These are phyloP conservation scores for Crypturellus tataupa DNA, from an alignment of 2,797 vertebrate genomes.

Conservation along the genomic window DNA sequence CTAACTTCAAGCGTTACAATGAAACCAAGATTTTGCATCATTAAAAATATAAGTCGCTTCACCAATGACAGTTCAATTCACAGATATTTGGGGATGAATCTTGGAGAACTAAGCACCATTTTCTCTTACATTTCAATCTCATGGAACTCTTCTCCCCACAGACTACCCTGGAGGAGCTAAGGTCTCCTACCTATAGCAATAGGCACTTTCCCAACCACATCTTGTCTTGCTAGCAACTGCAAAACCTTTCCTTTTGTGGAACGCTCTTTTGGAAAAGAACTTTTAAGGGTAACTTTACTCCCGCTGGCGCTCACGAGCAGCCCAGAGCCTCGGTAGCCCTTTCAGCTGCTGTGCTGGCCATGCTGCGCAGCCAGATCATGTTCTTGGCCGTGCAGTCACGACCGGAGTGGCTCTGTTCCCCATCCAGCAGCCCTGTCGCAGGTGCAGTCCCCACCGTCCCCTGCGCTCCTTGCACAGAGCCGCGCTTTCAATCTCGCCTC, in stretches of 20 bases:
- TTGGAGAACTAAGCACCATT: rapidly evolving
- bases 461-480: not conserved
- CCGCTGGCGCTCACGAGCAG: rapidly evolving
- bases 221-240: rapidly evolving
- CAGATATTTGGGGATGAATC: not conserved
- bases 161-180: not conserved
- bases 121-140: not conserved
- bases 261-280: not conserved
- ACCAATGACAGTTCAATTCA: not conserved
- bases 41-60: not conserved
- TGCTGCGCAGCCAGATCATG: rapidly evolving
- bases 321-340: rapidly evolving
- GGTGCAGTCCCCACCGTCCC: rapidly evolving
- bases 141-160: not conserved
- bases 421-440: too few species aligned
- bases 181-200: not conserved
- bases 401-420: rapidly evolving
- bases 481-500: not conserved
- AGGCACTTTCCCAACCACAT: rapidly evolving
- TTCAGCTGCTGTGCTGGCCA: rapidly evolving
- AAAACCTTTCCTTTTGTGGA: not conserved
- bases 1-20: not conserved
- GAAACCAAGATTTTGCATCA: not conserved
- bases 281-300: rapidly evolving
- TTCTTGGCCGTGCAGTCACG: rapidly evolving